Evolutionary conservation across 2,888 invertebrate species (phyloP), one percentile per base, ranked within the genome.

Genomic region (Tromatobia lineatoria): DNA sequence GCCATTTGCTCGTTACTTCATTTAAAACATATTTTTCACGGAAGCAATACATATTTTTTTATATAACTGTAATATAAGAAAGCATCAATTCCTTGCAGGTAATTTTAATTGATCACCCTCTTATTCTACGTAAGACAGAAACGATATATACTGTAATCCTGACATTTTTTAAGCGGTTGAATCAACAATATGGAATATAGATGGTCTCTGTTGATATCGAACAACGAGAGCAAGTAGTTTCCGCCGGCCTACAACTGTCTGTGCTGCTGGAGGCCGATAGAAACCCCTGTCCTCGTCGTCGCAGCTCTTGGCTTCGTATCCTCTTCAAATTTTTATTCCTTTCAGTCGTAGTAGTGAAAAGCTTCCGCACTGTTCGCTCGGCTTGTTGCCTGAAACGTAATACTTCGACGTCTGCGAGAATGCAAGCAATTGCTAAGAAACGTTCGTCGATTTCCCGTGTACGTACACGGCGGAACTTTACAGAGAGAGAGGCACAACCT

Each of bases 221-320:
- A 91, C 92, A 90, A 91, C 93, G 94, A 94, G 95, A 94, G 97
- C 97, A 97, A 97, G 97, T 97, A 97, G 97, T 97, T 97, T 97
- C 97, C 97, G 97, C 97, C 97, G 97, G 97, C 97, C 97, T 97
- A 97, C 97, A 97, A 96, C 95, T 94, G 94, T 94, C 94, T 92
- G 93, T 79, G 95, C 96, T 96, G 97, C 97, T 97, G 97, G 97
- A 97, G 97, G 97, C 97, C 97, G 97, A 97, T 97, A 97, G 97
- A 97, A 97, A 97, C 97, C 97, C 97, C 97, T 97, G 94, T 88
- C 89, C 92, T 91, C 91, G 90, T 90, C 88, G 88, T 88, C 89
- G 84, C 59, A 50, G 50, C 18, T 50, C 50, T 50, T 18, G 47
- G 73, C 59, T 47, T 47, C 47, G 52, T 23, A 38, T 20, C 42